Conservation (phyloP, 2,797 vertebrate species). For the Phylloscopus collybita region DNA sequence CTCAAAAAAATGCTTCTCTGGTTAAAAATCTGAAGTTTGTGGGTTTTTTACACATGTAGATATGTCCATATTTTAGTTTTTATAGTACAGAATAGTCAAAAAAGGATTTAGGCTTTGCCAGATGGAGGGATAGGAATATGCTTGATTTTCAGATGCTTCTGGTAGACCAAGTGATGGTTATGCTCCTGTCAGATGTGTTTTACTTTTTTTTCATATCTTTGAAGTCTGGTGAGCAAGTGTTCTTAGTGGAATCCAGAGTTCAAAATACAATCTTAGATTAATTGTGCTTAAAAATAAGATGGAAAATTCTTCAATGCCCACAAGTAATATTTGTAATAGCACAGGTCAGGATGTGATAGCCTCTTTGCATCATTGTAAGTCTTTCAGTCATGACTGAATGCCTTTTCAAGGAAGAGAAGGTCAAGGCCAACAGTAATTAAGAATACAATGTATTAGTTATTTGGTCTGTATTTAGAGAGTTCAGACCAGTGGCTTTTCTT, state of each 20-base stretch:
- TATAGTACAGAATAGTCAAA: background rate
- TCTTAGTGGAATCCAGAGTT: background rate
- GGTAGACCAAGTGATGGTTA: background rate
- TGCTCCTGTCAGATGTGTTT: background rate
- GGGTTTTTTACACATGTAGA: fast-evolving
- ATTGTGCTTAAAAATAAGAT: background rate
- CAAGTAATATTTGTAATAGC: background rate
- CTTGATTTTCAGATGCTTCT: background rate
- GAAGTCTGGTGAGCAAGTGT: background rate
- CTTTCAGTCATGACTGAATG: background rate
- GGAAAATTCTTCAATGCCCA: background rate
- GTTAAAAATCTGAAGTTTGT: background rate
- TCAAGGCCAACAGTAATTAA: background rate
- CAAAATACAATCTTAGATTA: background rate
- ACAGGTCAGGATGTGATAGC: background rate
- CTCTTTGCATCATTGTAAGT: background rate
- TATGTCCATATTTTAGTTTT: background rate
- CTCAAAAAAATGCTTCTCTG: background rate
- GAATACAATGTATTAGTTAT: background rate
- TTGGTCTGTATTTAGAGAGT: background rate
- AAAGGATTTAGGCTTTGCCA: background rate
- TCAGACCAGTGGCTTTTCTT: background rate
- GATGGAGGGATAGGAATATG: background rate
- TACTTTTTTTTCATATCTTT: background rate
- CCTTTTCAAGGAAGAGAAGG: background rate